Conservation (phyloP, 2,888 invertebrate genomes). For the Pyrrhosoma nymphula region DNA sequence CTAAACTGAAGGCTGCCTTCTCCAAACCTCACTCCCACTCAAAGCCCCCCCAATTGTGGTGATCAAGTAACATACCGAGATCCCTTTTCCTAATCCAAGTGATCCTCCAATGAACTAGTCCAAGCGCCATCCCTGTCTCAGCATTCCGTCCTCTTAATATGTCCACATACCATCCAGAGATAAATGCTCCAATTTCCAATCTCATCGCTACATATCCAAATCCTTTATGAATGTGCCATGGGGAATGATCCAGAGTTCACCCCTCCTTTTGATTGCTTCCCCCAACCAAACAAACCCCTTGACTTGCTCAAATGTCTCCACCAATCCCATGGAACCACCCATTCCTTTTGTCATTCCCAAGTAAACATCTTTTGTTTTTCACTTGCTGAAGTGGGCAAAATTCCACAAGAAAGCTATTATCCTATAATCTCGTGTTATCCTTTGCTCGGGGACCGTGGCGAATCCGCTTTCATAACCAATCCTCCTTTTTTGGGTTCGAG, state of each 20-base stretch:
- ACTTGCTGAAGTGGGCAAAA: constrained; percentile 32
- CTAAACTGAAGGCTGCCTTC: constrained; percentile 30
- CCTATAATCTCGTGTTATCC: constrained; percentile 59
- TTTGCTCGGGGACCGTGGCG: constrained; percentile 56
- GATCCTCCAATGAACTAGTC: constrained; percentile 52
- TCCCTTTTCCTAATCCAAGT: constrained; percentile 51
- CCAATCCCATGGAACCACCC: constrained; percentile 17
- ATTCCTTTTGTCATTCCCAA: not conserved
- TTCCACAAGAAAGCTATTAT: constrained; percentile 29
- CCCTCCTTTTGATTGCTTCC: constrained; percentile 1
- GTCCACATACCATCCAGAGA: constrained; percentile 39
- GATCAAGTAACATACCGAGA: constrained; percentile 55
- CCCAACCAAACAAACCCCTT: constrained; percentile 3
- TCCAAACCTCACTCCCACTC: constrained; percentile 57
- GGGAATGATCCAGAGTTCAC: constrained; percentile 34
- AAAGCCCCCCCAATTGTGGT: constrained; percentile 42
- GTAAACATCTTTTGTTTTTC: not conserved
- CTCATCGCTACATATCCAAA: constrained; percentile 25
- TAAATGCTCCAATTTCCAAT: constrained; percentile 58
- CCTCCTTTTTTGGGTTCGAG: constrained; percentile 52
- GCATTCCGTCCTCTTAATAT: constrained; percentile 40
- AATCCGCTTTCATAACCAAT: constrained; percentile 54
- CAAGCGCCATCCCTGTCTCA: constrained; percentile 46
- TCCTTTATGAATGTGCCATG: constrained; percentile 41
- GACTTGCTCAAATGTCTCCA: not conserved